These are phyloP conservation scores for Chelidonichthys spinosus DNA, from an alignment of 2,797 vertebrate species.

Conservation along the genomic window DNA sequence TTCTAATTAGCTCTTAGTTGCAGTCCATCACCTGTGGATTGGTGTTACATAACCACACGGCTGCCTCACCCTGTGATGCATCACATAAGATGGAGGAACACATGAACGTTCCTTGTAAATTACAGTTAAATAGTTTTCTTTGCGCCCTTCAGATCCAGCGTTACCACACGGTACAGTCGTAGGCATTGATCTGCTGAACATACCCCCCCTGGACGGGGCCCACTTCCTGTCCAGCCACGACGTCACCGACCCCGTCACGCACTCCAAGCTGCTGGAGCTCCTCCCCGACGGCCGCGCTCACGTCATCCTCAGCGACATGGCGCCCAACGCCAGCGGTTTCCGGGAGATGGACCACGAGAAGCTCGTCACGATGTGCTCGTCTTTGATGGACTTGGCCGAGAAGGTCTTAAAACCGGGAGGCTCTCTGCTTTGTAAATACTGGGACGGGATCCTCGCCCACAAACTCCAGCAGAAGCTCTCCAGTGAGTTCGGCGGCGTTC, in stretches of 20 bases:
- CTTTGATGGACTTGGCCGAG: slow-evolving; percentile 84
- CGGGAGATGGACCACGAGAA: slow-evolving; percentile 92
- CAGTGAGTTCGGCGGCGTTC: slow-evolving; percentile 83
- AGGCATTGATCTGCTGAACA: slow-evolving; percentile 89
- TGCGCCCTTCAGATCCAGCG: slow-evolving; percentile 80
- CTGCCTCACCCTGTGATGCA: neutral
- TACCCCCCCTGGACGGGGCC: slow-evolving; percentile 89
- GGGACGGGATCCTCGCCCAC: slow-evolving; percentile 87
- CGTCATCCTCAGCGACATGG: slow-evolving; percentile 95
- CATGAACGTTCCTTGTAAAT: neutral
- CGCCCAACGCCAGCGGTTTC: slow-evolving; percentile 93
- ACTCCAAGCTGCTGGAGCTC: slow-evolving; percentile 79
- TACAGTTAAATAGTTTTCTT: neutral
- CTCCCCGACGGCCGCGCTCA: slow-evolving; percentile 88
- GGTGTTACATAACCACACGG: neutral
- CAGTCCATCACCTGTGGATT: neutral
- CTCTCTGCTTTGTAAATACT: slow-evolving; percentile 91
- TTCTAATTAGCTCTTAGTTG: neutral
- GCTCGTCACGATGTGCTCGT: slow-evolving; percentile 86
- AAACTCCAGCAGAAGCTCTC: slow-evolving; percentile 85
- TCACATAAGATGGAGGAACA: neutral
- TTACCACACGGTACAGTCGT: slow-evolving; percentile 87
- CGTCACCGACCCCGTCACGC: slow-evolving; percentile 81
- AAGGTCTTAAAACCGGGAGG: slow-evolving; percentile 85
- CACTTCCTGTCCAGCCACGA: slow-evolving; percentile 88